Percentiles rank a stretch among this genome's conserved stretches.
phyloP scores from a whole-genome alignment of 2,888 invertebrate species.

The Liodrosophila aerea region DNA sequence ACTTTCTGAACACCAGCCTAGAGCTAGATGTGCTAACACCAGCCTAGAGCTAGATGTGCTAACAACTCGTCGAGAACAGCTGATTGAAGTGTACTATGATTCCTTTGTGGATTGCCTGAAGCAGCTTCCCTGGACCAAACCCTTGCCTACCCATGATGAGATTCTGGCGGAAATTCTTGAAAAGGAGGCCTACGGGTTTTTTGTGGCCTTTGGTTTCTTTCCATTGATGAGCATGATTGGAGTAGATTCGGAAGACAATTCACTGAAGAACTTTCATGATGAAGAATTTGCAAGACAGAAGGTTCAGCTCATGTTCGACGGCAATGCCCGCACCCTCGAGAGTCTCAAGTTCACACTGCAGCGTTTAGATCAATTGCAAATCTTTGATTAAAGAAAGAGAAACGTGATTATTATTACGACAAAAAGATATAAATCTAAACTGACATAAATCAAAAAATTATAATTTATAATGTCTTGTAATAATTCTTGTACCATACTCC shows the following conservation, averaged over 20 bases:
- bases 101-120: conserved; percentile 61
- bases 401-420: too few species aligned
- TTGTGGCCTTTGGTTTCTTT: conserved; percentile 80
- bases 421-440: too few species aligned
- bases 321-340: conserved; percentile 76
- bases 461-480: too few species aligned
- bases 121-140: conserved; percentile 54
- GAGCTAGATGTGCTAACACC: conserved; percentile 74
- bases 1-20: conserved; percentile 81
- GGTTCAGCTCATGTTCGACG: conserved; percentile 80
- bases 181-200: conserved; percentile 80
- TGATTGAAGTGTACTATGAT: conserved; percentile 74
- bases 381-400: conserved; percentile 65
- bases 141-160: conserved; percentile 65
- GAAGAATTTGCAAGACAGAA: conserved; percentile 76
- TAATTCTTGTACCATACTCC: too few species aligned
- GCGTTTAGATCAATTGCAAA: conserved; percentile 73
- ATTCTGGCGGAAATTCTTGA: conserved; percentile 71
- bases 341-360: conserved; percentile 73
- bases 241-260: conserved; percentile 79
- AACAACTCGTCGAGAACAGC: conserved; percentile 54
- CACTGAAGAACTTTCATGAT: conserved; percentile 78
- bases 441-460: too few species aligned
- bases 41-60: conserved; percentile 79
- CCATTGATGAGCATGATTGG: conserved; percentile 80